Evolutionary conservation across 2,888 invertebrate genomes (phyloP), one percentile per base, ranked within the genome.

Genomic region (Lycophotia porphyrea): DNA sequence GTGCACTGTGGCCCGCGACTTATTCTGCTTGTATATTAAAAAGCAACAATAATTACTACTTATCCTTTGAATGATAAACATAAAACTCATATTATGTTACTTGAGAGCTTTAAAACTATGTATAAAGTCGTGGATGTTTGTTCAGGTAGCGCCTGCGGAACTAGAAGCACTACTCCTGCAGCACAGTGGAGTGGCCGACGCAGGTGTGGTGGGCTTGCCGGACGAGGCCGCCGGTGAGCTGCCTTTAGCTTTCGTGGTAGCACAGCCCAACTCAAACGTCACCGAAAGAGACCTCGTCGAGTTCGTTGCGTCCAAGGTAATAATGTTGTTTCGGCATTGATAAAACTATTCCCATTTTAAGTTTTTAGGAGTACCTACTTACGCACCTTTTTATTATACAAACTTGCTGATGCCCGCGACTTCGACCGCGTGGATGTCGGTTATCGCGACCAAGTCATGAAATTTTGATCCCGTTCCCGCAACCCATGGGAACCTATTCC

Each of bases 101-200:
- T 47, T 67, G 39, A 36, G 8, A 31, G 1, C 27, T 55, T 60
- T 13, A 21, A 49, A 74, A 73, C 21, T n/a, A n/a, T 49, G 5
- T 60, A 39, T 42, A 5, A 72, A 21, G n/a, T 65, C 24, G 8
- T 61, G 27, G 9, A 44, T 66, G 11, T 49, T 27, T 39, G 52
- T 55, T 4, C 90, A 98, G 97, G 97, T 97, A 58, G 98, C 99
- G 0, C 99, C 99, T 5, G 98, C 99, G 1, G 99, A 99, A 94
- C 93, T 99, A 58, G 99, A 99, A 93, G 97, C 97, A 27, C 89
- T 99, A 68, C 93, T 99, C 58, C 94, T 98, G 71, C 97, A 97
- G 55, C 97, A 98, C 95, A 95, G 97, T 0, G 97, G 97, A 72
- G 97, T 99, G 69, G 97, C 97, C 74, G 98, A 99, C 90, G 98